phyloP scores from a whole-genome alignment of 2,888 invertebrate genomes.

The Clepsis dumicolana region DNA sequence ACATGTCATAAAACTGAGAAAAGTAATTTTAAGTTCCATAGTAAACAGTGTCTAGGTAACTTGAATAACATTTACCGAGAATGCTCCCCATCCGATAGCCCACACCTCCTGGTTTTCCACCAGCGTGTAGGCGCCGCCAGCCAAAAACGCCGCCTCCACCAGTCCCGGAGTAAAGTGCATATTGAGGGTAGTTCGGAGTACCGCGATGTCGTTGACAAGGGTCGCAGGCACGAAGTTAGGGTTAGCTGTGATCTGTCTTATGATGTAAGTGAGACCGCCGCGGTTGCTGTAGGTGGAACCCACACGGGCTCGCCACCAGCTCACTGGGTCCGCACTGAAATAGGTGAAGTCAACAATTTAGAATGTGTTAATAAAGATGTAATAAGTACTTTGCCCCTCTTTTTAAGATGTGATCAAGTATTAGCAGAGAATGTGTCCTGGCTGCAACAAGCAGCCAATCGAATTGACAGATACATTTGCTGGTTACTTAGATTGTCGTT shows the following conservation, averaged over 20 bases:
- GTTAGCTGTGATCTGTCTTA: conserved; percentile 62
- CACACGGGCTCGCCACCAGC: conserved; percentile 69
- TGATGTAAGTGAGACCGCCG: conserved; percentile 60
- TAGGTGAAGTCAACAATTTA: neutral
- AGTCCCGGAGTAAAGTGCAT: conserved; percentile 52
- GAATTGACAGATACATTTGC: too few relatives aligned
- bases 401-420: too few relatives aligned
- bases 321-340: conserved; percentile 48
- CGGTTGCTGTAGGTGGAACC: conserved; percentile 61
- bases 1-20: too few relatives aligned
- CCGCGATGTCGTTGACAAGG: conserved; percentile 62
- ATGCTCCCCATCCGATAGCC: conserved; percentile 74
- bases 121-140: conserved; percentile 59
- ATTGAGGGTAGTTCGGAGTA: conserved; percentile 59
- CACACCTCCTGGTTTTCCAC: conserved; percentile 54
- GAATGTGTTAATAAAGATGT: too few relatives aligned
- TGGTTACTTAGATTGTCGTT: too few relatives aligned
- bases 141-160: conserved; percentile 59
- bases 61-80: conserved; percentile 55
- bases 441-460: too few relatives aligned
- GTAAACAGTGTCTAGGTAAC: too few relatives aligned
- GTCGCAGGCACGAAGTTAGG: conserved; percentile 57
- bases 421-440: too few relatives aligned
- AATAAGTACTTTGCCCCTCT: too few relatives aligned
- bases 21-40: too few relatives aligned